These are phyloP conservation scores for Xestia xanthographa DNA, from an alignment of 2,888 invertebrate species.

Conservation along the genomic window DNA sequence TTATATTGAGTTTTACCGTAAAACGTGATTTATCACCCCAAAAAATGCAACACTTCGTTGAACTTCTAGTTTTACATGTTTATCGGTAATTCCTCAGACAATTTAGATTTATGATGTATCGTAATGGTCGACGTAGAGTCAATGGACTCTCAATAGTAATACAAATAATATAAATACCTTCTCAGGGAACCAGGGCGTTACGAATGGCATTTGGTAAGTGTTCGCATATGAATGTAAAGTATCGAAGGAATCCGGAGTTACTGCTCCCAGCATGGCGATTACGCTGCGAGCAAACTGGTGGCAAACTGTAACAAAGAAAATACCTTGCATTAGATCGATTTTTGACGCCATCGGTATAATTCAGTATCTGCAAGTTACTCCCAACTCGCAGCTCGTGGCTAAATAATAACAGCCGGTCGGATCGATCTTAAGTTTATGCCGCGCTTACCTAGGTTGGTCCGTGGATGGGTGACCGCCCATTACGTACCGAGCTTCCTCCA, in stretches of 20 bases:
- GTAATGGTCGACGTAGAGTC: neutral
- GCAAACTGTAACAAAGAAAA: conserved; percentile 92
- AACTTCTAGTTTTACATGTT: neutral
- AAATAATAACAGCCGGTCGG: no score
- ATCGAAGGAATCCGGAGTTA: conserved; percentile 97
- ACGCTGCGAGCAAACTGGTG: conserved; percentile 97
- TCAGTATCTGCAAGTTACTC: no score
- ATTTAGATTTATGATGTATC: neutral
- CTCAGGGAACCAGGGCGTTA: conserved; percentile 98
- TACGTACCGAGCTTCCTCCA: no score
- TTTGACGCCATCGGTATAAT: neutral
- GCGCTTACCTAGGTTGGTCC: no score
- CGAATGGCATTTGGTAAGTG: conserved; percentile 98
- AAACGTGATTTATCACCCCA: no score
- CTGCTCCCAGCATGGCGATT: conserved; percentile 96
- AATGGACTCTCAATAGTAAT: neutral
- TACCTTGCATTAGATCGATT: neutral
- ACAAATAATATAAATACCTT: conserved; percentile 90
- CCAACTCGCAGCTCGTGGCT: no score
- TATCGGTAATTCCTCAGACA: neutral
- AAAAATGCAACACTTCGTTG: neutral
- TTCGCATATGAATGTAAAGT: conserved; percentile 98
- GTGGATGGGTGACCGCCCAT: no score
- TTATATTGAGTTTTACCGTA: no score
- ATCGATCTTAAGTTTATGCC: no score